These are phyloP conservation scores for Cephalopachus bancanus DNA, from an alignment of 2,797 vertebrate species.

Conservation along the genomic window DNA sequence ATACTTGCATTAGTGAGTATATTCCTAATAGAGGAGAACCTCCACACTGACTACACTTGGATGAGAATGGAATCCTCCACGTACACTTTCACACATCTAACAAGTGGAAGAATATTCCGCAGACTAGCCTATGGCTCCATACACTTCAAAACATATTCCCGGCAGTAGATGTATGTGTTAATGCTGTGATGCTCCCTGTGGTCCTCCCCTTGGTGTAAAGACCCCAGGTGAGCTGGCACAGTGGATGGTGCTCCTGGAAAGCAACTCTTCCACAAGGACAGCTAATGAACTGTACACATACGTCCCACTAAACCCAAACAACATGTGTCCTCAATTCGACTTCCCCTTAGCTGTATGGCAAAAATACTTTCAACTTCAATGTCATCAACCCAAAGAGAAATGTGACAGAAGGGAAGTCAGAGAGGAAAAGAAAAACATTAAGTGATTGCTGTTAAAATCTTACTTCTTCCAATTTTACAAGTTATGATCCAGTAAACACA, in stretches of 20 bases:
- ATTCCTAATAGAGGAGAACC: slow-evolving; percentile 54
- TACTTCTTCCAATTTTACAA: slow-evolving; percentile 22
- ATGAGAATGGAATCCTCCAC: slow-evolving; percentile 1
- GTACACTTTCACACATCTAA: slow-evolving; percentile 9
- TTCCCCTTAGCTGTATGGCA: not conserved
- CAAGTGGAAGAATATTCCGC: not conserved
- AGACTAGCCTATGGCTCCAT: not conserved
- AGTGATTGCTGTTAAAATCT: not conserved
- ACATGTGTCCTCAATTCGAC: not conserved
- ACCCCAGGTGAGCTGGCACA: not conserved
- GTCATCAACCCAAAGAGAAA: slow-evolving; percentile 41
- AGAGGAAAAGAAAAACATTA: slow-evolving; percentile 1
- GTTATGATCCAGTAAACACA: not conserved
- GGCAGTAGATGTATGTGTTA: not conserved
- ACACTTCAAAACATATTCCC: not conserved
- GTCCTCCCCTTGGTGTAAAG: not conserved
- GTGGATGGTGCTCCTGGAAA: not conserved
- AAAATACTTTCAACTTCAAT: not conserved
- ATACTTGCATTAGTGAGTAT: not conserved
- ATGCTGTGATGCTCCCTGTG: not conserved
- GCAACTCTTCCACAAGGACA: not conserved
- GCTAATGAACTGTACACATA: not conserved
- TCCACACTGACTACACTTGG: not conserved
- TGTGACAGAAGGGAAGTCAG: not conserved
- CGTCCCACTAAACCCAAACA: slow-evolving; percentile 15